Evolutionary conservation across 2,113 vertebrate genomes (phyloP).

Genomic region (Micromys minutus): DNA sequence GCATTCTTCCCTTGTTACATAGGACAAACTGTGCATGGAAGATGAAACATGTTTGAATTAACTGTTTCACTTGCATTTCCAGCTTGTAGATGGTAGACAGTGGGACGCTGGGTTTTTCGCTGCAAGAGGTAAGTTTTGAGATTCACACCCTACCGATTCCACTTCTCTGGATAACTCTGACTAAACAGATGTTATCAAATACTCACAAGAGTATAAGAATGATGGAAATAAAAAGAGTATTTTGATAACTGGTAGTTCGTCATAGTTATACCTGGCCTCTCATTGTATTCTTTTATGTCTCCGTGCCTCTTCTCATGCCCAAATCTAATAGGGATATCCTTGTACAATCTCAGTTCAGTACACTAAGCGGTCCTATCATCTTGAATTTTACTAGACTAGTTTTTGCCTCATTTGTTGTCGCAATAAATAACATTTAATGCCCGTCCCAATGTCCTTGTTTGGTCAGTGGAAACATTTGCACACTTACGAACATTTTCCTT

Average conservation of each 20-base stretch:
- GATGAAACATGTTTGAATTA: not conserved
- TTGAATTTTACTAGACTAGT: not conserved
- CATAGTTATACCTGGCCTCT: not conserved
- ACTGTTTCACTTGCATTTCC: not conserved
- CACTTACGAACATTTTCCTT: not conserved
- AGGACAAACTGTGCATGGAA: not conserved
- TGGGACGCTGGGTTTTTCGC: not conserved
- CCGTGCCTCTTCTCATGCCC: not conserved
- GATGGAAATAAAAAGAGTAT: not conserved
- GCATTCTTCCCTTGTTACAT: not conserved
- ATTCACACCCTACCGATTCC: not conserved
- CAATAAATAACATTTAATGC: not conserved
- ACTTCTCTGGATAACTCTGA: not conserved
- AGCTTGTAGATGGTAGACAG: not conserved
- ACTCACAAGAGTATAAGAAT: not conserved
- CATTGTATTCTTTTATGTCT: not conserved
- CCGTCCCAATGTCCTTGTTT: slow-evolving; percentile 27
- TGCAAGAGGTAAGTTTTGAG: not conserved
- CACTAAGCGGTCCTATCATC: not conserved
- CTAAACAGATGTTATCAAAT: not conserved
- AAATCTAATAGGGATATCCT: not conserved
- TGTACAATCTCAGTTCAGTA: not conserved
- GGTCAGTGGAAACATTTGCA: slow-evolving; percentile 13
- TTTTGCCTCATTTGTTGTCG: not conserved
- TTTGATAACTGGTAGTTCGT: not conserved